Base-by-base conservation (phyloP, 2,888 invertebrate genomes). In the Acleris sparsana region DNA sequence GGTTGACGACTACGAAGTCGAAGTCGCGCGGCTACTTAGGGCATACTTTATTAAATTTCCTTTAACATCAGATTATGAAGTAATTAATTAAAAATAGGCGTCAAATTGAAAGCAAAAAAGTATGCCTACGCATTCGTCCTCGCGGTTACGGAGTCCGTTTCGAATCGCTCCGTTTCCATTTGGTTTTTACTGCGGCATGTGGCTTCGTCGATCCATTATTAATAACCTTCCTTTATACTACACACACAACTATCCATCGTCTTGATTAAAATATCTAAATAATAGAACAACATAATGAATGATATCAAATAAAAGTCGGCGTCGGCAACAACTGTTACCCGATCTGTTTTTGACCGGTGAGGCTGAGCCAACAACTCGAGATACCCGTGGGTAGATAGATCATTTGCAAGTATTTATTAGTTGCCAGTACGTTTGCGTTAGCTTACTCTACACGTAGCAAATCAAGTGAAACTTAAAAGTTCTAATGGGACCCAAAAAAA, bases 251-350 rank as follows among this genome's bases (percentile, higher is more conserved):
- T 86, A 89, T 89, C 83, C 88, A 89, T 88, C 83, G 86, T 70
- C 84, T 91, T 91, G 90, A 92, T 92, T 92, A 91, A 89, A 91
- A 92, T 91, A 92, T 90, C 88, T 84, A 85, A 85, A 91, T 92
- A 90, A 91, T 87, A 87, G 87, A 83, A 70, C 74, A 75, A 75
- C 73, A 78, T 84, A 88, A 88, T 88, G 81, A 85, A 77, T 80
- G 75, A 76, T 82, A 76, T 77, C 75, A 70, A 74, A 74, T 79
- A 79, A 80, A 80, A 80, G 56, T 49, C 48, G 57, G 33, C 63
- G 46, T 58, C 63, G 62, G 55, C 62, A 52, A 65, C 67, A 67
- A 70, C 70, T 66, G 70, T 62, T 65, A 20, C 46, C 55, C 16
- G 16, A 46, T 44, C 46, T 57, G 57, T 57, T 25, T 44, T 17